phyloP scores from a whole-genome alignment of 2,888 invertebrate genomes.

The Rhagophthalmus giganteus region DNA sequence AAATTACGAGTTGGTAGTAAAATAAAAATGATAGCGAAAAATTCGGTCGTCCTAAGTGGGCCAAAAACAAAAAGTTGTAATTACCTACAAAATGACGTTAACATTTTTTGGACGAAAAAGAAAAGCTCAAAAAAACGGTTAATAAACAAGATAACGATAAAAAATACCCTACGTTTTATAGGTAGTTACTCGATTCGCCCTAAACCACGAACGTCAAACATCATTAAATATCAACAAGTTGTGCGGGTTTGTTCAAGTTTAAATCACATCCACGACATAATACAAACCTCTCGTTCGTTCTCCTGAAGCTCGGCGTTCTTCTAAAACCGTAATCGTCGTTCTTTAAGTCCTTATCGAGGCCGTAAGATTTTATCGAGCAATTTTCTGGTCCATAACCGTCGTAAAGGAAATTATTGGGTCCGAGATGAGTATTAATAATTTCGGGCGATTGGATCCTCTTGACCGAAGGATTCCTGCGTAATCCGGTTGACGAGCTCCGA shows the following conservation, averaged over 20 bases:
- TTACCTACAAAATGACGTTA: too few species aligned
- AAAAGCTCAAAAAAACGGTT: too few species aligned
- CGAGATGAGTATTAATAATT: slow-evolving; percentile 53
- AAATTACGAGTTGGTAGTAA: too few species aligned
- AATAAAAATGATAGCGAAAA: too few species aligned
- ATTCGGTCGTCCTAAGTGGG: too few species aligned
- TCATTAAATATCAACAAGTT: slow-evolving; percentile 21
- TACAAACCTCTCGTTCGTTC: slow-evolving; percentile 41
- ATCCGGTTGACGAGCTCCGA: slow-evolving; percentile 55
- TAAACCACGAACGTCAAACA: slow-evolving; percentile 13
- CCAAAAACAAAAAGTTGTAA: too few species aligned
- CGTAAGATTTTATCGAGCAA: slow-evolving; percentile 44
- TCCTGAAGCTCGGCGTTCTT: slow-evolving; percentile 44
- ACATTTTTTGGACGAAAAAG: too few species aligned
- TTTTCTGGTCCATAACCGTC: slow-evolving; percentile 46
- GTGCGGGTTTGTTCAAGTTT: slow-evolving; percentile 9
- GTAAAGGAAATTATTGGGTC: slow-evolving; percentile 44
- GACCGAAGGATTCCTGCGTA: slow-evolving; percentile 23
- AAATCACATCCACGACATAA: slow-evolving; percentile 19
- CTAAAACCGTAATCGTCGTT: slow-evolving; percentile 51
- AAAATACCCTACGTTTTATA: too few species aligned
- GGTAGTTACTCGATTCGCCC: too few species aligned
- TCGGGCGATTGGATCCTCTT: slow-evolving; percentile 51
- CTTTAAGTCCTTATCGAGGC: slow-evolving; percentile 47
- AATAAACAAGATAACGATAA: too few species aligned